Evolutionary conservation across 30 jellyfish, hydroid and myxozoan species (phyloP).

Genomic region (Cassiopea andromeda): DNA sequence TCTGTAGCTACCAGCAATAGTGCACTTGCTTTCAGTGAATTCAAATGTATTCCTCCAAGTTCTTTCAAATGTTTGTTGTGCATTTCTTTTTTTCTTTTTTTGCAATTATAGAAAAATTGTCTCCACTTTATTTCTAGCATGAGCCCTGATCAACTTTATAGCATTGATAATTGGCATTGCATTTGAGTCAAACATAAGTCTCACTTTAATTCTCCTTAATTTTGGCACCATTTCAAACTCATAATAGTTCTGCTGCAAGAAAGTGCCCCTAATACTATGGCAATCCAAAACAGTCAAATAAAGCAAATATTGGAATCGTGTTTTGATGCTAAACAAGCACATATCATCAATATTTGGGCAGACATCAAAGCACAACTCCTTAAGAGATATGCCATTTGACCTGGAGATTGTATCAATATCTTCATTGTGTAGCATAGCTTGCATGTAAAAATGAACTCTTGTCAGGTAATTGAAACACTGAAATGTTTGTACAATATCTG

Average conservation of each 20-base stretch:
- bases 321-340: constrained; percentile 9
- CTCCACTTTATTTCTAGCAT: background rate
- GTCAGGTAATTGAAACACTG: background rate
- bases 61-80: background rate
- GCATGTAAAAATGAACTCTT: background rate
- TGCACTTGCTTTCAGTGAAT: too few species aligned
- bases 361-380: background rate
- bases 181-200: background rate
- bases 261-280: background rate
- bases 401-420: background rate
- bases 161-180: background rate
- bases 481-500: background rate
- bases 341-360: constrained; percentile 7
- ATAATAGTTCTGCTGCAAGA: constrained; percentile 1
- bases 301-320: background rate
- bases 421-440: background rate
- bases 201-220: background rate
- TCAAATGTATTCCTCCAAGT: background rate
- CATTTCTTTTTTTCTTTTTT: background rate
- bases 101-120: background rate
- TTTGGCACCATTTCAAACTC: background rate
- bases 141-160: background rate
- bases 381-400: background rate
- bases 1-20: too few species aligned
- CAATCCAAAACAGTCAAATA: background rate